Evolutionary conservation across 2,888 invertebrate genomes (phyloP).

Genomic region (Eupithecia insigniata): DNA sequence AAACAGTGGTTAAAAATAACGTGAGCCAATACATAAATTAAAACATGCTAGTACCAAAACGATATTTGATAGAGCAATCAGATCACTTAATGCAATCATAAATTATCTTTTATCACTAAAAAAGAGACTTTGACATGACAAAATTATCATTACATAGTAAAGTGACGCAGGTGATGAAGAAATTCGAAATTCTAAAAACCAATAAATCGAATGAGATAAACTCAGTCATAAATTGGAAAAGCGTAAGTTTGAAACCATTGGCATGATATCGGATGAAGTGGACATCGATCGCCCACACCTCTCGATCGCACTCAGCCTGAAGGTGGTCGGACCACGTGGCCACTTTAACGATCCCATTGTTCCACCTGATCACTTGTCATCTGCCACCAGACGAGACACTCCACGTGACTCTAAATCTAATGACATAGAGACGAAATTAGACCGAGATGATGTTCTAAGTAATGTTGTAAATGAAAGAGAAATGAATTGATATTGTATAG

Average conservation of each 20-base stretch:
- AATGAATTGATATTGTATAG: conserved; percentile 68
- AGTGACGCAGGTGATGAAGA: not conserved
- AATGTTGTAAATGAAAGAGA: conserved; percentile 54
- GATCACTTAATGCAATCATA: not conserved
- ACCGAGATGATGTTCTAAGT: conserved; percentile 11
- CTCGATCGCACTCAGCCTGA: conserved; percentile 52
- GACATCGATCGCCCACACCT: conserved; percentile 35
- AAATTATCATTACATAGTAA: not conserved
- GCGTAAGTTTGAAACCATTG: conserved; percentile 17
- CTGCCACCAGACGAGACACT: not conserved
- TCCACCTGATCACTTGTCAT: conserved; percentile 72
- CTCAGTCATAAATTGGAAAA: conserved; percentile 14
- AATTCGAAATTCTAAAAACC: not conserved
- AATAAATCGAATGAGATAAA: conserved; percentile 6
- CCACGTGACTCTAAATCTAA: conserved; percentile 42
- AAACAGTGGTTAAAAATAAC: no score
- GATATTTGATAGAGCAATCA: not conserved
- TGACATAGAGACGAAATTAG: conserved; percentile 51
- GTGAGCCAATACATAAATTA: not conserved
- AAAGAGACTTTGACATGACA: not conserved
- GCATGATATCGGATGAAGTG: conserved; percentile 26
- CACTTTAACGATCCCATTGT: conserved; percentile 81
- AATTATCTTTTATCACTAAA: not conserved
- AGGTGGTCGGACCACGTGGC: conserved; percentile 76
- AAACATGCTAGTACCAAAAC: not conserved